phyloP scores from a whole-genome alignment of 2,888 invertebrate species.

The Hydropsyche betteni region DNA sequence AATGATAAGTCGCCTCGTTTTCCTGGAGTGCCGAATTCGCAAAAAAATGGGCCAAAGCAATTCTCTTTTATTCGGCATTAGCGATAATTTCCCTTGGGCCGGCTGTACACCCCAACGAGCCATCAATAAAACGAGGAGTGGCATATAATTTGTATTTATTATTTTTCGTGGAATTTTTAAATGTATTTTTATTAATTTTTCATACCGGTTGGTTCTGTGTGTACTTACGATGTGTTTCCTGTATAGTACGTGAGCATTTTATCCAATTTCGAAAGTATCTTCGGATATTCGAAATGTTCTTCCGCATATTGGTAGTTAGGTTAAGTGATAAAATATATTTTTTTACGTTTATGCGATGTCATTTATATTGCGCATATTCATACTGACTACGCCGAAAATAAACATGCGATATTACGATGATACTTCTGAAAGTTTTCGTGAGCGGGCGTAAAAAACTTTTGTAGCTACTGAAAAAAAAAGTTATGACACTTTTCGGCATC shows the following conservation, averaged over 20 bases:
- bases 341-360: too few species aligned
- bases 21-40: slow-evolving; percentile 6
- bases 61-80: slow-evolving; percentile 19
- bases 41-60: background rate
- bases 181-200: too few species aligned
- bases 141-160: background rate
- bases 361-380: slow-evolving; percentile 3
- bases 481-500: slow-evolving; percentile 12
- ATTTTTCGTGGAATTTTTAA: background rate
- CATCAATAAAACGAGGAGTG: slow-evolving; percentile 16
- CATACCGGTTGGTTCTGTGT: too few species aligned
- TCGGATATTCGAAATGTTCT: too few species aligned
- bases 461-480: background rate
- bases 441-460: slow-evolving; percentile 13
- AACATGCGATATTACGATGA: slow-evolving; percentile 11
- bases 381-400: slow-evolving; percentile 1
- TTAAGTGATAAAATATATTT: too few species aligned
- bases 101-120: background rate
- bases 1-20: slow-evolving; percentile 18
- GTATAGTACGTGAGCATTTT: too few species aligned
- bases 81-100: slow-evolving; percentile 6
- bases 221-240: too few species aligned
- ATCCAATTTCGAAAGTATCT: too few species aligned
- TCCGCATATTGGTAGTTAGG: too few species aligned
- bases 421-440: slow-evolving; percentile 13